Conservation (phyloP, 64 coral and sea anemone genomes). For the Astreopora myriophthalma region DNA sequence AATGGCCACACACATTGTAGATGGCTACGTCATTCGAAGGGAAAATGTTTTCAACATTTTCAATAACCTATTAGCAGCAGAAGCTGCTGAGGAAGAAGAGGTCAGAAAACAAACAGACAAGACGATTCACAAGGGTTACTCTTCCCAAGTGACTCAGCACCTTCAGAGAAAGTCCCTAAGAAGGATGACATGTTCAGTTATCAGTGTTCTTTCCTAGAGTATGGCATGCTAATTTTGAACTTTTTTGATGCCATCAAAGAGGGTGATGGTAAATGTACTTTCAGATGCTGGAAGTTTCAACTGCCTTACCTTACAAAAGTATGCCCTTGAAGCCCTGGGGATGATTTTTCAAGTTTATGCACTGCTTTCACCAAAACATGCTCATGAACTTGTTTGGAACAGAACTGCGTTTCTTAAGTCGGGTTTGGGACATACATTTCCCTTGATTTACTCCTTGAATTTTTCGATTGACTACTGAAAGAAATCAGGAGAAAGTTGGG, state of each 20-base stretch:
- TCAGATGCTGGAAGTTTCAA: slow-evolving; percentile 76
- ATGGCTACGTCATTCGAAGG: slow-evolving; percentile 35
- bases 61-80: slow-evolving; percentile 39
- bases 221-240: slow-evolving; percentile 82
- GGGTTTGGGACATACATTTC: slow-evolving; percentile 73
- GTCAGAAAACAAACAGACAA: slow-evolving; percentile 20
- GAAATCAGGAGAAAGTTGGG: slow-evolving; percentile 70
- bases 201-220: slow-evolving; percentile 74
- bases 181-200: slow-evolving; percentile 84
- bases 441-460: slow-evolving; percentile 79
- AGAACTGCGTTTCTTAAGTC: slow-evolving; percentile 47
- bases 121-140: slow-evolving; percentile 21
- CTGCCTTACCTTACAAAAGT: slow-evolving; percentile 66
- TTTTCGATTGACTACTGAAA: slow-evolving; percentile 67
- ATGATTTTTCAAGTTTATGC: slow-evolving; percentile 71
- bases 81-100: slow-evolving; percentile 30
- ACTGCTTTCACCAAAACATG: slow-evolving; percentile 63
- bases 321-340: slow-evolving; percentile 61
- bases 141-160: neutral
- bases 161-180: slow-evolving; percentile 26
- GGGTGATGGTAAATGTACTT: slow-evolving; percentile 70
- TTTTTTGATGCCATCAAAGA: slow-evolving; percentile 83
- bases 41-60: slow-evolving; percentile 42
- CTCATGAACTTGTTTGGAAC: slow-evolving; percentile 79
- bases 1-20: slow-evolving; percentile 48